Evolutionary conservation across 1,140 invertebrate genomes (phyloP).

Genomic region (Schmidtea mediterranea): DNA sequence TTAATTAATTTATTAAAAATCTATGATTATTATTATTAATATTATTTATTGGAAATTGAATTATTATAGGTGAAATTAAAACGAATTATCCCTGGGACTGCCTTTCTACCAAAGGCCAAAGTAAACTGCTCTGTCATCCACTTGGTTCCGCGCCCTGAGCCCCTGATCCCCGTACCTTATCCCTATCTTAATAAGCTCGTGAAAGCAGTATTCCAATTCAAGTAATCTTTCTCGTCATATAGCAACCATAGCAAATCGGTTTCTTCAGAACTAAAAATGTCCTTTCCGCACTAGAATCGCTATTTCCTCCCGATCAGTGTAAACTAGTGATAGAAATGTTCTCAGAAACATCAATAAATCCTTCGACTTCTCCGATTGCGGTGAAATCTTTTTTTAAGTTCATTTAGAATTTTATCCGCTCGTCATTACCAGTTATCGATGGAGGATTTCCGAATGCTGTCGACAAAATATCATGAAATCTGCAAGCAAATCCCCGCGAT

Average conservation of each 20-base stretch:
- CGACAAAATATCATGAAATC: constrained; percentile 42
- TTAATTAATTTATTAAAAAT: too few relatives aligned
- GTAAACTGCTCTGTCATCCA: constrained; percentile 82
- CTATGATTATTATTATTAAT: too few relatives aligned
- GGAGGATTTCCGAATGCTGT: constrained; percentile 46
- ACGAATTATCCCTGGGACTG: constrained; percentile 31
- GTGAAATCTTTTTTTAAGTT: constrained; percentile 19
- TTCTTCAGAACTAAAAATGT: neutral
- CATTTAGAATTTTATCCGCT: constrained; percentile 31
- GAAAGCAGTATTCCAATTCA: constrained; percentile 52
- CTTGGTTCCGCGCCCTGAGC: constrained; percentile 46
- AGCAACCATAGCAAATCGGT: neutral
- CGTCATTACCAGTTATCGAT: constrained; percentile 23
- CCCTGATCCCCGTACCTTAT: constrained; percentile 49
- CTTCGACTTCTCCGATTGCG: constrained; percentile 32
- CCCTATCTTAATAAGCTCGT: constrained; percentile 62
- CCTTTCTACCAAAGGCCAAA: constrained; percentile 70
- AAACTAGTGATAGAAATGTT: constrained; percentile 41
- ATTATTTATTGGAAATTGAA: too few relatives aligned
- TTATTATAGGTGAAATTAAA: neutral
- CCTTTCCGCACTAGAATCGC: constrained; percentile 20
- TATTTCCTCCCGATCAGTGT: constrained; percentile 46
- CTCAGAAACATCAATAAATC: constrained; percentile 42
- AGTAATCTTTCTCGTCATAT: constrained; percentile 18
- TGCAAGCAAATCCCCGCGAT: constrained; percentile 41